Evolutionary conservation across 2,797 vertebrate species (phyloP).

Genomic region (Myiothlypis chrysogaster): DNA sequence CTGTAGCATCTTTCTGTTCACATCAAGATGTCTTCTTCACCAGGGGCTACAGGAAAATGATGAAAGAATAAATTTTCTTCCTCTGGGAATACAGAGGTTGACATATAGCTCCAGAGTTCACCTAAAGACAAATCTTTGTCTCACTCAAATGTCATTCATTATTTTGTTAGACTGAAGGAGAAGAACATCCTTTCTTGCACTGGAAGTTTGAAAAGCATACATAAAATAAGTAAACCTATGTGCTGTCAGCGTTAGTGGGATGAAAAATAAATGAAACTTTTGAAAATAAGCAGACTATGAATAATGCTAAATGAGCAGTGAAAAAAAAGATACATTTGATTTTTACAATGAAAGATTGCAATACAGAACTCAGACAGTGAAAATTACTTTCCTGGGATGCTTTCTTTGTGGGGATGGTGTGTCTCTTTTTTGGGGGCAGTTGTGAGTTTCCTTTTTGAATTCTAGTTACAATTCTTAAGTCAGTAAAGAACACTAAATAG

Average conservation of each 20-base stretch:
- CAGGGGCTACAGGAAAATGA: neutral
- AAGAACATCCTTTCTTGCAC: neutral
- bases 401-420: neutral
- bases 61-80: neutral
- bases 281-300: neutral
- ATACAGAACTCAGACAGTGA: neutral
- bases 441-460: neutral
- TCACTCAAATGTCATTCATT: slow-evolving; percentile 32
- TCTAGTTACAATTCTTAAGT: neutral
- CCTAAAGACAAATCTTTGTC: slow-evolving; percentile 22
- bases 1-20: neutral
- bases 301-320: neutral
- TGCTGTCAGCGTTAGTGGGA: neutral
- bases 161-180: neutral
- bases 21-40: neutral
- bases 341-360: neutral
- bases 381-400: neutral
- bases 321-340: neutral
- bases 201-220: neutral
- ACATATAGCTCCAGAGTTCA: slow-evolving; percentile 12
- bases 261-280: neutral
- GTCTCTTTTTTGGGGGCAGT: rapidly evolving
- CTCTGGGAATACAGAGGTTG: slow-evolving; percentile 3
- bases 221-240: neutral
- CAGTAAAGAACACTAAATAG: neutral